These are phyloP conservation scores for Lemur catta DNA, from an alignment of 2,797 vertebrate genomes.

Conservation along the genomic window DNA sequence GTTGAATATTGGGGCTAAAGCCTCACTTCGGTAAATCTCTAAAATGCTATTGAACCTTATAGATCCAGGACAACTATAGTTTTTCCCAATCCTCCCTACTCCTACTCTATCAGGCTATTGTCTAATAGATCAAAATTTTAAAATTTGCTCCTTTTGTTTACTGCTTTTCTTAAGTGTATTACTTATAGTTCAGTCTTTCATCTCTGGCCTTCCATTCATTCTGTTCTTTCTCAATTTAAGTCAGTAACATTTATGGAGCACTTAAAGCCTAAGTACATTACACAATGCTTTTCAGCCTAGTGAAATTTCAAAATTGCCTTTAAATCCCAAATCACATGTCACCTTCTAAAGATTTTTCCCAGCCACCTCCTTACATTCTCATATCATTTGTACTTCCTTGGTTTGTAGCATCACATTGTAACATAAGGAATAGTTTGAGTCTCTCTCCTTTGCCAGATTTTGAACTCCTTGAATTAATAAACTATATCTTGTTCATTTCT, in stretches of 20 bases:
- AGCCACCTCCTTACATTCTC: not conserved
- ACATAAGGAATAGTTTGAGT: not conserved
- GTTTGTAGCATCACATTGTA: not conserved
- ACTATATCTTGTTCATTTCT: not conserved
- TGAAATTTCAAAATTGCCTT: not conserved
- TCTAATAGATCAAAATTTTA: not conserved
- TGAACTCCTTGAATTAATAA: not conserved
- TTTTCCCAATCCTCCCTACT: not conserved
- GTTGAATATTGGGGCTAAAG: not conserved
- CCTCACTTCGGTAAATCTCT: not conserved
- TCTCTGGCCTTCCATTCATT: not conserved
- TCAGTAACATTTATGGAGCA: not conserved
- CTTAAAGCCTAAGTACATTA: not conserved
- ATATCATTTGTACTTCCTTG: not conserved
- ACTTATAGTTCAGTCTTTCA: not conserved
- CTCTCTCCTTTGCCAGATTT: not conserved
- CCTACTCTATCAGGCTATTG: not conserved
- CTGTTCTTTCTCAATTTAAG: slow-evolving; percentile 20
- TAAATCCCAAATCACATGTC: not conserved
- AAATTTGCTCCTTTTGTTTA: not conserved
- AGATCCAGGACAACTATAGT: not conserved
- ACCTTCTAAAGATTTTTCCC: not conserved
- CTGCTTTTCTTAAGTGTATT: not conserved
- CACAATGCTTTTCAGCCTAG: not conserved
- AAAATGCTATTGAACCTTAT: not conserved